Conservation (phyloP, 2,113 vertebrate genomes). For the Thomomys bottae region DNA sequence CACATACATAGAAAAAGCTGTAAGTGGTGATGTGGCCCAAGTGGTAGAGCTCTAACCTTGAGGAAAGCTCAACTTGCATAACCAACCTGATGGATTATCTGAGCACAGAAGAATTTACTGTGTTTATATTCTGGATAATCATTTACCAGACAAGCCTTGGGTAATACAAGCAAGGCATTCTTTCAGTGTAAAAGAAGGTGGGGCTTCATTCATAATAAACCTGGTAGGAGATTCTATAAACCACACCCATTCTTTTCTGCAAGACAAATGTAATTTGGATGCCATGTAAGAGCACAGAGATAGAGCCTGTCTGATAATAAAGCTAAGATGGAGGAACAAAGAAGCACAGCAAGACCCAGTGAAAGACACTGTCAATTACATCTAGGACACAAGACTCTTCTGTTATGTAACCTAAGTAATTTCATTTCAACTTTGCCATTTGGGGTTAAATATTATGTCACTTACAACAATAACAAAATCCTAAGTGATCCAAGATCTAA, state of each 20-base stretch:
- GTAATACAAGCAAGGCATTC: background rate
- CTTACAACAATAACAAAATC: background rate
- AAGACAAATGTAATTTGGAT: background rate
- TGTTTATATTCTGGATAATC: background rate
- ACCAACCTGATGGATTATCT: background rate
- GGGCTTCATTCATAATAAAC: constrained; percentile 16
- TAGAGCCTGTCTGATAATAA: background rate
- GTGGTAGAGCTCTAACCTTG: too few species aligned
- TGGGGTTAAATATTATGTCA: constrained; percentile 6
- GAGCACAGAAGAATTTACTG: background rate
- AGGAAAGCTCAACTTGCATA: too few species aligned
- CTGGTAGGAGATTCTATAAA: background rate
- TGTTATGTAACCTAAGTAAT: constrained; percentile 35
- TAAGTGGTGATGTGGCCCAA: too few species aligned
- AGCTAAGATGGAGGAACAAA: background rate
- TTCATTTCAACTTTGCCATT: background rate
- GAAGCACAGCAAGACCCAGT: constrained; percentile 8
- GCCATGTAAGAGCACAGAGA: background rate
- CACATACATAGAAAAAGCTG: too few species aligned
- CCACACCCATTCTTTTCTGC: background rate
- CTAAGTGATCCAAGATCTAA: background rate
- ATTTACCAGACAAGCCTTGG: background rate
- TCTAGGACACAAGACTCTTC: background rate
- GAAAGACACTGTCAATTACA: background rate
- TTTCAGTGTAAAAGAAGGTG: constrained; percentile 7